Percentiles rank a stretch among this genome's conserved stretches.
Conservation (phyloP, 1,140 invertebrate genomes). For the Conopomorpha cramerella region DNA sequence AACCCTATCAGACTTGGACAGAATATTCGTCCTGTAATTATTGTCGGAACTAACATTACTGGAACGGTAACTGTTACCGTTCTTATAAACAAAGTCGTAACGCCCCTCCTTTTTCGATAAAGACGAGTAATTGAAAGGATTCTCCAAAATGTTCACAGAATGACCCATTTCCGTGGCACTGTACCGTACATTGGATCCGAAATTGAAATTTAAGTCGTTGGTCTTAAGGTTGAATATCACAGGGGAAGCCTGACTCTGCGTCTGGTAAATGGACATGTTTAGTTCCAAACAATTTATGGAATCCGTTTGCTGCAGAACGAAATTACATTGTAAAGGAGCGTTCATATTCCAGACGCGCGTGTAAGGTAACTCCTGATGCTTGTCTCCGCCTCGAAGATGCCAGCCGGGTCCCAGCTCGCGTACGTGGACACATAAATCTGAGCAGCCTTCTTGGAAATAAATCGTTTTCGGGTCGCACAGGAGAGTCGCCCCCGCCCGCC, state of each 20-base stretch:
- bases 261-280: constrained; percentile 47
- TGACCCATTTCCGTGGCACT: constrained; percentile 35
- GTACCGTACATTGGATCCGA: constrained; percentile 41
- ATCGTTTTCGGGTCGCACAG: constrained; percentile 88
- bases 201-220: constrained; percentile 53
- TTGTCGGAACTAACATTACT: constrained; percentile 43
- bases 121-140: constrained; percentile 54
- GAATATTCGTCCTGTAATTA: constrained; percentile 41
- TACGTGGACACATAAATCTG: constrained; percentile 76
- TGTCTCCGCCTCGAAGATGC: constrained; percentile 80
- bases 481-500: constrained; percentile 79
- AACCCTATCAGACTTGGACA: constrained; percentile 68
- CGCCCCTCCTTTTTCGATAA: constrained; percentile 41
- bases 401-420: constrained; percentile 68
- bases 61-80: constrained; percentile 20
- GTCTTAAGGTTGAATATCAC: constrained; percentile 54
- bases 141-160: constrained; percentile 46
- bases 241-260: constrained; percentile 49
- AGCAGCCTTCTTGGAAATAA: constrained; percentile 85
- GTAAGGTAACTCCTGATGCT: constrained; percentile 90
- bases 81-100: constrained; percentile 42
- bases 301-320: constrained; percentile 74
- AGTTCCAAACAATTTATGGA: constrained; percentile 51
- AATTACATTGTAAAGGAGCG: constrained; percentile 82
- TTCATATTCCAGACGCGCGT: constrained; percentile 86